Evolutionary conservation across 2,888 invertebrate genomes (phyloP).

Genomic region (Trilocha varians): DNA sequence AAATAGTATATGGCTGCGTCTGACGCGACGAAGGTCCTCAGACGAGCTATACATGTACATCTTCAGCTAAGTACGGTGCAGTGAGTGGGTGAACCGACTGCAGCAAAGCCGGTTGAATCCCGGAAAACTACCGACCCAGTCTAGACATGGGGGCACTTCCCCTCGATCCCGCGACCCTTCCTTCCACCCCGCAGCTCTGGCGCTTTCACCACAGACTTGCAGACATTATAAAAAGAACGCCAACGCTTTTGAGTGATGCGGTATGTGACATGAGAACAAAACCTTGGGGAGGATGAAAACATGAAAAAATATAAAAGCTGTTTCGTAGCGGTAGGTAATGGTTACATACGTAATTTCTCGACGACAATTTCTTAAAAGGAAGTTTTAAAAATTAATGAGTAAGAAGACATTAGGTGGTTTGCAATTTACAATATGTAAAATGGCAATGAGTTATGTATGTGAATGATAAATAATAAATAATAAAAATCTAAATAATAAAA

Average conservation of each 20-base stretch:
- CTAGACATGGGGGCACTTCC: constrained; percentile 72
- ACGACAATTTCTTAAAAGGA: too few relatives aligned
- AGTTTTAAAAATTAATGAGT: too few relatives aligned
- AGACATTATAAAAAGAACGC: constrained; percentile 62
- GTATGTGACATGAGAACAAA: constrained; percentile 49
- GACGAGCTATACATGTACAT: constrained; percentile 23
- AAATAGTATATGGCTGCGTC: constrained; percentile 55
- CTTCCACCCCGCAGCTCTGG: constrained; percentile 33
- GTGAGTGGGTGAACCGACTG: constrained; percentile 69
- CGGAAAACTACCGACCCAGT: constrained; percentile 75
- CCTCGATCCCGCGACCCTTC: constrained; percentile 32
- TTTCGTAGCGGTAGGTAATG: constrained; percentile 14
- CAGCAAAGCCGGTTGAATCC: constrained; percentile 70
- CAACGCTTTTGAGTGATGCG: constrained; percentile 54
- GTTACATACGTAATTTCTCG: background rate
- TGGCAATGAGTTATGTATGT: too few relatives aligned
- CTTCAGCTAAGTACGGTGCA: constrained; percentile 43
- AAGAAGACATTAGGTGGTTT: too few relatives aligned
- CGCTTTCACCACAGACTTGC: constrained; percentile 63
- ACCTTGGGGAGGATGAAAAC: constrained; percentile 33
- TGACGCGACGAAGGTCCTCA: constrained; percentile 62
- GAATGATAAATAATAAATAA: too few relatives aligned
- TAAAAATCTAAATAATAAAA: too few relatives aligned
- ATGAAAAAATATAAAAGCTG: constrained; percentile 39
- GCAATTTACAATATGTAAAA: too few relatives aligned